These are phyloP conservation scores for Mirza zaza DNA, from an alignment of 2,113 vertebrate species.

Conservation along the genomic window DNA sequence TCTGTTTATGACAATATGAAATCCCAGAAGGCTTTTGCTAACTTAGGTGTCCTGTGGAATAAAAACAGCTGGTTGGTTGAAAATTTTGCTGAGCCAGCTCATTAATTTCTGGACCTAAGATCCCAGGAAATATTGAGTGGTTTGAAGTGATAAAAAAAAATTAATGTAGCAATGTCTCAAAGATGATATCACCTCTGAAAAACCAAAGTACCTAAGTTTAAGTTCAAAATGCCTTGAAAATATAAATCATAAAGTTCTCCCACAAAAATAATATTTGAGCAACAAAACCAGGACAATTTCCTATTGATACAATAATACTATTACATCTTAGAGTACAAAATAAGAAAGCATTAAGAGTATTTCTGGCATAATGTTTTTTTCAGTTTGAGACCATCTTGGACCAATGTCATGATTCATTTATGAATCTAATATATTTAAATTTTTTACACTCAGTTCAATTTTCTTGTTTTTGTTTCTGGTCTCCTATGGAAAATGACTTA, in stretches of 20 bases:
- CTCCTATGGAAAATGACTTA: not conserved
- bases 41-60: not conserved
- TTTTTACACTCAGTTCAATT: not conserved
- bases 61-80: not conserved
- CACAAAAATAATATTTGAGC: not conserved
- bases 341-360: not conserved
- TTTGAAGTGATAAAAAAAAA: conserved; percentile 1
- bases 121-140: not conserved
- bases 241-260: not conserved
- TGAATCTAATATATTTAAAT: not conserved
- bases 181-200: not conserved
- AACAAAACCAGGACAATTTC: not conserved
- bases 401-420: not conserved
- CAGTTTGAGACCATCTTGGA: not conserved
- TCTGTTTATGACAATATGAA: not conserved
- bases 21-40: not conserved
- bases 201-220: not conserved
- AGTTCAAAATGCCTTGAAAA: not conserved
- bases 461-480: conserved; percentile 6
- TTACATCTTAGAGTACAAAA: not conserved
- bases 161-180: not conserved
- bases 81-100: not conserved
- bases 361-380: not conserved
- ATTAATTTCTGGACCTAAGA: not conserved
- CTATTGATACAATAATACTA: not conserved